These are phyloP conservation scores for Drosophila atripex DNA, from an alignment of 2,888 invertebrate species.

Conservation along the genomic window DNA sequence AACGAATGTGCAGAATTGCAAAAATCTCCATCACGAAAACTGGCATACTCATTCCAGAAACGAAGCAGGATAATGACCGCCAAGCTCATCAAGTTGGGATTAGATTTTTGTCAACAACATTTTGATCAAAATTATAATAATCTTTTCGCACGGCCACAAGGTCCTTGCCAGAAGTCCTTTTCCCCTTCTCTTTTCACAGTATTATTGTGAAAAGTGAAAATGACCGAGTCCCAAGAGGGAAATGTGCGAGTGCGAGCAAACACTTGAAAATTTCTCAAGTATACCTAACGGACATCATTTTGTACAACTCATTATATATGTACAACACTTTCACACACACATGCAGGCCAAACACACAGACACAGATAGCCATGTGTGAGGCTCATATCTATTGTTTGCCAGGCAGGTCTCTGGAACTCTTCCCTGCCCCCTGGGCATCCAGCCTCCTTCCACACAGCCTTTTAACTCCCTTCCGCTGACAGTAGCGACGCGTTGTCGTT, in stretches of 20 bases:
- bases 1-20: slow-evolving; percentile 49
- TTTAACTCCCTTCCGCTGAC: slow-evolving; percentile 33
- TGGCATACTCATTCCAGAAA: slow-evolving; percentile 6
- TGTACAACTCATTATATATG: slow-evolving; percentile 49
- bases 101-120: slow-evolving; percentile 28
- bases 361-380: slow-evolving; percentile 27
- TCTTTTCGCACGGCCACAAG: slow-evolving; percentile 8
- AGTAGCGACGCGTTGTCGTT: slow-evolving; percentile 29
- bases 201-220: slow-evolving; percentile 14
- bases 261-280: slow-evolving; percentile 76
- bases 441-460: background rate
- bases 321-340: slow-evolving; percentile 18
- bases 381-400: slow-evolving; percentile 60
- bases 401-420: slow-evolving; percentile 10
- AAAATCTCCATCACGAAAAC: slow-evolving; percentile 22
- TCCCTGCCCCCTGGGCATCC: slow-evolving; percentile 9
- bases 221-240: slow-evolving; percentile 16
- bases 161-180: background rate
- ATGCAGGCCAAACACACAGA: slow-evolving; percentile 2
- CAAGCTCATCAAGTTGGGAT: slow-evolving; percentile 16
- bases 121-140: slow-evolving; percentile 43
- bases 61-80: slow-evolving; percentile 14
- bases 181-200: background rate
- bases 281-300: slow-evolving; percentile 73
- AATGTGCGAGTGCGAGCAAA: slow-evolving; percentile 41